Base-by-base conservation (phyloP, 2,113 vertebrate genomes). In the Scophthalmus maximus region DNA sequence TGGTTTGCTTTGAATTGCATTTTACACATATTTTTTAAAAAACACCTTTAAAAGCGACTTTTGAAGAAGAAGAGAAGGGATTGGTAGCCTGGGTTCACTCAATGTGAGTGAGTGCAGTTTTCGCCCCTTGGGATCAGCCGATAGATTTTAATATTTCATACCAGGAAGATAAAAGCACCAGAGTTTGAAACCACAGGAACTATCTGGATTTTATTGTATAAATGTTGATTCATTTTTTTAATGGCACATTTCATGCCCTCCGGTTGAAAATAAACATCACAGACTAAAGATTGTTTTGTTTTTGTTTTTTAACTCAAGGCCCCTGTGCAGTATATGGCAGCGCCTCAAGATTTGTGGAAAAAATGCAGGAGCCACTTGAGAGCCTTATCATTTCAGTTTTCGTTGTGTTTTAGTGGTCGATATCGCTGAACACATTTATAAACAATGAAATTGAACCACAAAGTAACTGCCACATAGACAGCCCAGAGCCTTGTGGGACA, bases 391-490 rank as follows among this genome's bases (percentile, higher is more conserved):
- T 18, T 20, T 59, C 56, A 15, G 47, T 11, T 55, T 40, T 22
- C 56, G 51, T 64, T 56, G 67, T 50, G 25, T 14, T 30, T 42
- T 15, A n/a, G n/a, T n/a, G n/a, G n/a, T 26, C 12, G 14, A 36
- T 15, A 36, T 49, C n/a, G 49, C 7, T 10, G 46, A 69, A 36
- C 4, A 22, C 23, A 40, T 51, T 51, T 7, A 50, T 17, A 50
- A 47, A 61, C 52, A 52, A 60, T 49, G 40, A 63, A 49, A 29
- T 47, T 53, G n/a, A n/a, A 36, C 5, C 29, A 49, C 40, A 27
- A 53, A 42, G 49, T 55, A 53, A 67, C 40, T 29, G 11, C 18
- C 17, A 42, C 34, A 22, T 10, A 64, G 62, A 64, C 46, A 51
- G 6, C n/a, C 26, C 17, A 34, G 64, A 67, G 50, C 17, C 40